phyloP scores from a whole-genome alignment of 2,113 vertebrate genomes.

The Hemibagrus wyckioides region DNA sequence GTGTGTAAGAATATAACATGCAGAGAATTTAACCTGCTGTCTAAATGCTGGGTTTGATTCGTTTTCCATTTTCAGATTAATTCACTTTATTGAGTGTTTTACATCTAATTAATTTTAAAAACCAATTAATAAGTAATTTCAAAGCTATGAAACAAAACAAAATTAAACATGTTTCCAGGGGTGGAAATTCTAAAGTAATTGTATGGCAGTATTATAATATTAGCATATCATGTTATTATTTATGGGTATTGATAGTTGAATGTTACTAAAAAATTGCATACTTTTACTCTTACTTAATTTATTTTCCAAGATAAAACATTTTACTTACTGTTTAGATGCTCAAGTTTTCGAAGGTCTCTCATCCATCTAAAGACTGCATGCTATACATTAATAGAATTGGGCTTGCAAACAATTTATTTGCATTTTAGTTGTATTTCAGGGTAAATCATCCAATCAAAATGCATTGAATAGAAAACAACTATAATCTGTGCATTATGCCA shows the following conservation, averaged over 20 bases:
- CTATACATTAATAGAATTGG: neutral
- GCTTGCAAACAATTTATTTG: neutral
- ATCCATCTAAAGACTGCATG: neutral
- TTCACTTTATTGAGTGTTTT: neutral
- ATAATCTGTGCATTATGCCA: neutral
- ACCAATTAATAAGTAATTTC: neutral
- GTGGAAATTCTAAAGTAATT: neutral
- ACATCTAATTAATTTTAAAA: neutral
- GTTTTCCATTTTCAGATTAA: neutral
- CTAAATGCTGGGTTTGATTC: neutral
- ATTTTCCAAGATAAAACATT: neutral
- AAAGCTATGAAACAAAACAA: neutral
- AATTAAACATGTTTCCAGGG: neutral
- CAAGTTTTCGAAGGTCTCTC: neutral
- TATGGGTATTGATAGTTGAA: neutral
- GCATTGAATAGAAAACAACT: neutral
- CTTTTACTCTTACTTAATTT: neutral
- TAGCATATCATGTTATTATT: neutral
- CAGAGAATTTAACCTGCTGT: neutral
- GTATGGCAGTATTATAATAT: neutral
- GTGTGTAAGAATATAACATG: neutral
- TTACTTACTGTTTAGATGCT: neutral
- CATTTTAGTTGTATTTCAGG: neutral
- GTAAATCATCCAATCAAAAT: neutral
- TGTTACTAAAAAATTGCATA: neutral